Evolutionary conservation across 2,797 vertebrate genomes (phyloP).

Genomic region (Psittacula echo): DNA sequence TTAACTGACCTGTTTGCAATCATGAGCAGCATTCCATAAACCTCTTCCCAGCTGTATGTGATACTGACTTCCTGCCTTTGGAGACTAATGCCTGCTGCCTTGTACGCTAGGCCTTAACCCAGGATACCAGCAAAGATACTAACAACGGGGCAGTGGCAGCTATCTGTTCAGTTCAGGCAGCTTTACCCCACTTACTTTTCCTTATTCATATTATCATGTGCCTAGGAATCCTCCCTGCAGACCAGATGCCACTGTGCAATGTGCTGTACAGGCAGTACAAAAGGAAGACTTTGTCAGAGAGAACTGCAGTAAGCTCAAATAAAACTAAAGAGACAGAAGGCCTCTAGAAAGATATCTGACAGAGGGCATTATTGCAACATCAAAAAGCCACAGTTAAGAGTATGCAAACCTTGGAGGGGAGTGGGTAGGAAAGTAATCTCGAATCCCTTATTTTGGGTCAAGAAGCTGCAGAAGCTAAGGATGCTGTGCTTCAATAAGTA

Average conservation of each 20-base stretch:
- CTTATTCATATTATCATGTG: neutral
- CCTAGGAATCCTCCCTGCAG: neutral
- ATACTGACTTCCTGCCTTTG: neutral
- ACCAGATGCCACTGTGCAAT: neutral
- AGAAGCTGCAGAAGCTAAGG: neutral
- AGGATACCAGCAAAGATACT: fast-evolving
- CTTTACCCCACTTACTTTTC: neutral
- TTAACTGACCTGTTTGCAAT: neutral
- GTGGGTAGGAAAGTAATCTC: neutral
- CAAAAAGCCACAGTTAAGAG: neutral
- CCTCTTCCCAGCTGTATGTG: neutral
- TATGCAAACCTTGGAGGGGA: neutral
- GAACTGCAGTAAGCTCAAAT: neutral
- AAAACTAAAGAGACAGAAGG: neutral
- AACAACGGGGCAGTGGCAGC: neutral
- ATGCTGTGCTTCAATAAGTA: neutral
- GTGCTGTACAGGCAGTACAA: neutral
- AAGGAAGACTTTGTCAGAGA: neutral
- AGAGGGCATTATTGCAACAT: neutral
- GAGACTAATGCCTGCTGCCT: neutral
- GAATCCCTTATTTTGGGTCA: neutral
- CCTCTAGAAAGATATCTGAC: neutral
- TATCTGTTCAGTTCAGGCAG: neutral
- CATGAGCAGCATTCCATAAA: neutral
- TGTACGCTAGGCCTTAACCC: neutral